Percentiles rank a stretch among this genome's conserved stretches.
phyloP scores from a whole-genome alignment of 2,888 invertebrate species.

The Yponomeuta evonymella region DNA sequence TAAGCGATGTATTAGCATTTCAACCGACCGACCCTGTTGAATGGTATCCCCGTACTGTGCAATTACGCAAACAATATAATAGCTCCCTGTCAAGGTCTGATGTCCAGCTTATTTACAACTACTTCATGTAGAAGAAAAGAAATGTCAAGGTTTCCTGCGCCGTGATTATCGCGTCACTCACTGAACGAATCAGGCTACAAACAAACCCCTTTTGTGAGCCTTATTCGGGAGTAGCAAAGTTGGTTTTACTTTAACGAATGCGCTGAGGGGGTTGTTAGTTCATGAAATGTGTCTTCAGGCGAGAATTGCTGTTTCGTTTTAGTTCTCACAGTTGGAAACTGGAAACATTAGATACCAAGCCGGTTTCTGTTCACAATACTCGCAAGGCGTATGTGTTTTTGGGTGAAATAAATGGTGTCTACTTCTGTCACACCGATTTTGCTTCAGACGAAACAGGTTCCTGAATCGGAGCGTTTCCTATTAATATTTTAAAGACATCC shows the following conservation, averaged over 20 bases:
- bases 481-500: slow-evolving; percentile 65
- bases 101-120: slow-evolving; percentile 46
- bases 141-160: slow-evolving; percentile 40
- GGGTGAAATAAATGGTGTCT: slow-evolving; percentile 45
- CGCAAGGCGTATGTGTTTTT: neutral
- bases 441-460: slow-evolving; percentile 46
- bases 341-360: neutral
- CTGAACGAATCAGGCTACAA: neutral
- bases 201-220: neutral
- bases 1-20: slow-evolving; percentile 49
- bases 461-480: slow-evolving; percentile 29
- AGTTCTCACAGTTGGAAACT: neutral
- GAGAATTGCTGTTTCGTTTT: slow-evolving; percentile 3
- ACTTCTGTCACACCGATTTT: slow-evolving; percentile 33
- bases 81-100: slow-evolving; percentile 49
- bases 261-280: neutral
- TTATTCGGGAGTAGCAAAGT: neutral
- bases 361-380: slow-evolving; percentile 4
- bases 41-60: slow-evolving; percentile 42
- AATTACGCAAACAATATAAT: slow-evolving; percentile 70
- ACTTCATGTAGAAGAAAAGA: slow-evolving; percentile 40
- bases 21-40: slow-evolving; percentile 39
- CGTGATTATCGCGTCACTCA: slow-evolving; percentile 5
- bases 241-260: neutral
- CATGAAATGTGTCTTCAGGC: slow-evolving; percentile 6